Base-by-base conservation (phyloP, 2,888 invertebrate species). In the Oxytorus armatus region DNA sequence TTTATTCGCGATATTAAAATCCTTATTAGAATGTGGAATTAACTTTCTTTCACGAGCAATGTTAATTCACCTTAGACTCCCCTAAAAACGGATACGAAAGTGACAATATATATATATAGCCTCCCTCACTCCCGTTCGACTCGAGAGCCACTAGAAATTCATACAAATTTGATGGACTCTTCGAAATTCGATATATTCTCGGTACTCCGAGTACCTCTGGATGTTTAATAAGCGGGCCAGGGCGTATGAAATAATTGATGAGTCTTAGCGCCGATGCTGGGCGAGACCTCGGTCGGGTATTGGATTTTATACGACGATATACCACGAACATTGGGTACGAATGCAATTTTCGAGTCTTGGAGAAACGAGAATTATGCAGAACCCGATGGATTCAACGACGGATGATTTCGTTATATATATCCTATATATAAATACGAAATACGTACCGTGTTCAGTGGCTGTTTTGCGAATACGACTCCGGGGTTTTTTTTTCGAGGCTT, bases 181-280 rank as follows among this genome's bases (percentile, higher is more conserved):
- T 16, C 8, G n/a, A 76, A 69, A 69, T 69, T 36, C 61, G 47
- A 61, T 44, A n/a, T 44, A 76, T 53, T 11, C n/a, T 1, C 1
- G 36, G 33, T 55, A 10, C 55, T 18, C 8, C 11, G 8, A 16
- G 33, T 10, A 8, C 33, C 11, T 33, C 21, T 61, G 61, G 49
- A 75, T 59, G 11, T 61, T 53, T 69, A 14, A 76, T 61, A 53
- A 59, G 68, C 33, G 10, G 29, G 33, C 14, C 11, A 51, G 29
- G n/a, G 39, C 10, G 10, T 39, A 8, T 23, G 3, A 8, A 61
- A 61, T 61, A 68, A 39, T 76, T 39, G 68, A 68, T 39, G 39
- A 23, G 29, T 8, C 33, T 49, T 29, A 11, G 47, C 21, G 16
- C 29, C 65, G 11, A 25, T 10, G 25, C 5, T 25, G 3, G 23